Evolutionary conservation across 2,113 vertebrate species (phyloP).

Genomic region (Tor tambroides): DNA sequence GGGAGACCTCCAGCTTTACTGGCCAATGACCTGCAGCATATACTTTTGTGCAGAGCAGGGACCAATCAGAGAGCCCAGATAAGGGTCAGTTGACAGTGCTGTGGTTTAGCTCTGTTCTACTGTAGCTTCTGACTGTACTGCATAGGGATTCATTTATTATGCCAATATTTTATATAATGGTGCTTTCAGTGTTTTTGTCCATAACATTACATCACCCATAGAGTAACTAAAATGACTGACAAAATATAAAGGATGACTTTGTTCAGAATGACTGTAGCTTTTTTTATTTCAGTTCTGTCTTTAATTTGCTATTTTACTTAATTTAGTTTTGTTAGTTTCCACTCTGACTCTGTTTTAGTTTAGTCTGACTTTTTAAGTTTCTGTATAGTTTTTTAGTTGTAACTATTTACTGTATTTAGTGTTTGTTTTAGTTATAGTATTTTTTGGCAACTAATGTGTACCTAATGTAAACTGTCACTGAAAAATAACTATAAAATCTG

Average conservation of each 20-base stretch:
- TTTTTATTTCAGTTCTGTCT: too few relatives aligned
- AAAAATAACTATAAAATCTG: too few relatives aligned
- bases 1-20: neutral
- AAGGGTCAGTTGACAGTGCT: neutral
- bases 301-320: too few relatives aligned
- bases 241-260: neutral
- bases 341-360: neutral
- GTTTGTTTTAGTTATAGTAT: neutral
- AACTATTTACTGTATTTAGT: neutral
- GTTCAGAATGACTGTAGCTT: neutral
- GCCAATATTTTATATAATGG: neutral
- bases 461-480: too few relatives aligned
- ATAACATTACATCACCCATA: neutral
- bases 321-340: neutral
- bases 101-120: neutral
- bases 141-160: neutral
- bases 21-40: neutral
- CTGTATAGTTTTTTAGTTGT: neutral
- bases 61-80: constrained; percentile 3
- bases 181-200: neutral
- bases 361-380: too few relatives aligned
- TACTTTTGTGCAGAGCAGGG: neutral
- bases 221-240: neutral
- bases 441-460: neutral
- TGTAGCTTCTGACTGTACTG: neutral